Conservation (phyloP, 2,113 vertebrate species). For the Verasper variegatus region DNA sequence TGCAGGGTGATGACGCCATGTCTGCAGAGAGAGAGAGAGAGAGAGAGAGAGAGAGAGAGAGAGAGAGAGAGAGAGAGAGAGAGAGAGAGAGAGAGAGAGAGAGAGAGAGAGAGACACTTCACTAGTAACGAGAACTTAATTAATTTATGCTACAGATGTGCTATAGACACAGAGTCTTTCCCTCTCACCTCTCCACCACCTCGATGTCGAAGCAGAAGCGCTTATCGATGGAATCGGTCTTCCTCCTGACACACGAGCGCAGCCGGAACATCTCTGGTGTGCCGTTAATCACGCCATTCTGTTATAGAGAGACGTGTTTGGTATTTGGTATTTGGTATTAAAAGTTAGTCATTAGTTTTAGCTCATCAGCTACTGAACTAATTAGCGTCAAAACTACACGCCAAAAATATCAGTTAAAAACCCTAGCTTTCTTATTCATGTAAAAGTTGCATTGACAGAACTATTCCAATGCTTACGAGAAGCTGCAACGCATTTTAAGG, state of each 20-base stretch:
- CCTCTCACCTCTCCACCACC: conserved; percentile 91
- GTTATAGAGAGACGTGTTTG: conserved; percentile 2
- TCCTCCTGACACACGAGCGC: conserved; percentile 94
- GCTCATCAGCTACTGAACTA: no score
- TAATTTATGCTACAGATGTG: neutral
- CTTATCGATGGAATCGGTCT: conserved; percentile 97
- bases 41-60: neutral
- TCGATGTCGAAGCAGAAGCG: conserved; percentile 98
- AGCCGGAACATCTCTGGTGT: conserved; percentile 90
- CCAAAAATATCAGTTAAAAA: no score
- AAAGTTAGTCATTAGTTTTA: no score
- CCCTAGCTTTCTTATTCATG: no score
- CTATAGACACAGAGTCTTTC: no score
- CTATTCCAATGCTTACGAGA: neutral
- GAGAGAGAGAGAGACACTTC: conserved; percentile 9
- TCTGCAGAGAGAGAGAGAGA: conserved; percentile 73
- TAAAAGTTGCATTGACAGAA: no score
- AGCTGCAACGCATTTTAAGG: neutral
- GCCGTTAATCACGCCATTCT: conserved; percentile 89
- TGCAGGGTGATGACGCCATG: conserved; percentile 95
- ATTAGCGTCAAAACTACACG: no score
- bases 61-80: conserved; percentile 9
- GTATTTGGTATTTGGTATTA: no score
- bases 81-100: neutral
- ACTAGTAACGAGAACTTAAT: neutral